phyloP scores from a whole-genome alignment of 2,888 invertebrate genomes.

The Volucella inanis region DNA sequence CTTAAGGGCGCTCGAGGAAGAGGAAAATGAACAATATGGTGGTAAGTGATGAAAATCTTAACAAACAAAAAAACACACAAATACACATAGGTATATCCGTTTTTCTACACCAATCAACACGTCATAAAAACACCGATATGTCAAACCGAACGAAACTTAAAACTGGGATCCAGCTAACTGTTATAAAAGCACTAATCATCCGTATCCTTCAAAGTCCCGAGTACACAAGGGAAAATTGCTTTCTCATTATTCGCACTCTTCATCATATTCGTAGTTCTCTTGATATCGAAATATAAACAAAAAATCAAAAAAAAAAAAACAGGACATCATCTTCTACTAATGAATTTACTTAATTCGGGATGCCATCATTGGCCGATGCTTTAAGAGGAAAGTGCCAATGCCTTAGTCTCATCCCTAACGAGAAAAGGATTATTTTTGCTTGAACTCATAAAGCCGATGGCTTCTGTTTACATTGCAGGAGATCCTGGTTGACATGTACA shows the following conservation, averaged over 20 bases:
- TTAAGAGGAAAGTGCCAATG: neutral
- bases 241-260: neutral
- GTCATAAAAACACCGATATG: neutral
- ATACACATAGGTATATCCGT: neutral
- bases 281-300: neutral
- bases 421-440: conserved; percentile 40
- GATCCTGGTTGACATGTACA: neutral
- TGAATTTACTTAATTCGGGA: conserved; percentile 40
- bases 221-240: conserved; percentile 5
- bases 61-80: neutral
- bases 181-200: neutral
- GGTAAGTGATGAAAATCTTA: conserved; percentile 83
- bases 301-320: neutral
- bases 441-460: conserved; percentile 47
- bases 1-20: conserved; percentile 92
- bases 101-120: conserved; percentile 8
- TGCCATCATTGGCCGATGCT: neutral
- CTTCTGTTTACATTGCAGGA: conserved; percentile 42
- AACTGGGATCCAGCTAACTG: neutral
- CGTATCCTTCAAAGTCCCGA: neutral
- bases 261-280: neutral
- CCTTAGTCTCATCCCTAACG: neutral
- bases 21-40: conserved; percentile 88
- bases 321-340: conserved; percentile 8
- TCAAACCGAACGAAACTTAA: too few species aligned